These are phyloP conservation scores for Labeo rohita DNA, from an alignment of 2,113 vertebrate genomes.

Conservation along the genomic window DNA sequence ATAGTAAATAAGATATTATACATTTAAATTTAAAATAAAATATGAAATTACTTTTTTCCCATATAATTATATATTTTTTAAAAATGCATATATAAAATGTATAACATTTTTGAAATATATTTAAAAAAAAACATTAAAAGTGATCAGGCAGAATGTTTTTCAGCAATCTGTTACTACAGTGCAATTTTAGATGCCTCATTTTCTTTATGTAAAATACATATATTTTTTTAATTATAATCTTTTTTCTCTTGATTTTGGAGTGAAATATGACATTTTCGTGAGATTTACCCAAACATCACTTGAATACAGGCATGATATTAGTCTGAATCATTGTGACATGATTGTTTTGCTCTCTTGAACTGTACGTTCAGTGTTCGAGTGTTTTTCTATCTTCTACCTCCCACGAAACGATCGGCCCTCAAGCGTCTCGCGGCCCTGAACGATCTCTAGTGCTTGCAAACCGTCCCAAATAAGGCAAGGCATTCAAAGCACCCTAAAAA, in stretches of 20 bases:
- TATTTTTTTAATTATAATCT: not conserved
- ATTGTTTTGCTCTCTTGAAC: not conserved
- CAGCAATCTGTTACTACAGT: too few relatives aligned
- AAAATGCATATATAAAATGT: too few relatives aligned
- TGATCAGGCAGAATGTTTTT: too few relatives aligned
- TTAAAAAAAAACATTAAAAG: too few relatives aligned
- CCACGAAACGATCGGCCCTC: slow-evolving; percentile 35
- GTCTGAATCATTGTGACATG: not conserved
- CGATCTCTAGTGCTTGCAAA: slow-evolving; percentile 64
- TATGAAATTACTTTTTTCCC: too few relatives aligned
- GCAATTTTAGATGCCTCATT: too few relatives aligned
- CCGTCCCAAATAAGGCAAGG: slow-evolving; percentile 80
- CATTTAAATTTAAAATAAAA: too few relatives aligned
- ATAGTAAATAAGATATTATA: too few relatives aligned
- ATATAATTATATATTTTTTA: too few relatives aligned
- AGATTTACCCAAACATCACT: not conserved
- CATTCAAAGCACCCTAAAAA: slow-evolving; percentile 75
- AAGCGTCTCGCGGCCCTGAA: slow-evolving; percentile 61
- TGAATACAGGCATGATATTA: not conserved
- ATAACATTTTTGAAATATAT: too few relatives aligned
- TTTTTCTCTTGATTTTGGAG: not conserved
- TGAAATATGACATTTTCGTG: not conserved
- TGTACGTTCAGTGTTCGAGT: not conserved
- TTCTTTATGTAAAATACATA: too few relatives aligned
- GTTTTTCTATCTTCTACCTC: not conserved